Base-by-base conservation (phyloP, 2,888 invertebrate species). In the Hydroisotoma schaefferi region DNA sequence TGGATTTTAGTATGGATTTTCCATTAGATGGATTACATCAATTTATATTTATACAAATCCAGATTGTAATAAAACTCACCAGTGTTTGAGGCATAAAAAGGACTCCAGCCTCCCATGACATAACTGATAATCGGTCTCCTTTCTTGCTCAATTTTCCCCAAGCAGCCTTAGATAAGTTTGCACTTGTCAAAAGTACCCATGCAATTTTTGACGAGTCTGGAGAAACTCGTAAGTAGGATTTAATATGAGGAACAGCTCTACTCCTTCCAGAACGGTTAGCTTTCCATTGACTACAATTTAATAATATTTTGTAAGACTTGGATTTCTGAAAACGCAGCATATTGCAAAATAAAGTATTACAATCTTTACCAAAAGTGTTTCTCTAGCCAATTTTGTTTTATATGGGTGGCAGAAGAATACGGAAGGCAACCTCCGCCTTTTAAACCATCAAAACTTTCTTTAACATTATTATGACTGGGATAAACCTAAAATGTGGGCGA, bases 81-180 rank as follows among this genome's bases (percentile, higher is more conserved):
- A 94, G 82, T 76, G 87, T 85, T 74, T 82, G 82, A 0, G 97
- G 95, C 44, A 95, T 73, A 73, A 94, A 88, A 47, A 97, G 75
- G 0, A 98, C 90, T 0, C 97, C 97, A 0, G 86, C 87, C 78
- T 98, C 97, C 75, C 90, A 95, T 44, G 91, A 94, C 76, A 90
- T 83, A 8, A 94, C 84, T 70, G 79, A 79, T 54, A 83, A 75
- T 64, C 79, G 79, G 27, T 77, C 75, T 29, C 87, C 83, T 77
- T 75, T 84, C 82, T 77, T 84, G 77, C 78, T 83, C 73, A 2
- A 74, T 63, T 43, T 79, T 40, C 98, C 98, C 98, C 98, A 98
- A 0, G 98, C 98, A 1, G 97, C 93, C 80, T 95, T 97, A 12
- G 97, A 98, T 28, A 97, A 79, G 79, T 99, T 99, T 0, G 91